phyloP scores from a whole-genome alignment of 1,140 invertebrate species.

The Probaryconus sp. region DNA sequence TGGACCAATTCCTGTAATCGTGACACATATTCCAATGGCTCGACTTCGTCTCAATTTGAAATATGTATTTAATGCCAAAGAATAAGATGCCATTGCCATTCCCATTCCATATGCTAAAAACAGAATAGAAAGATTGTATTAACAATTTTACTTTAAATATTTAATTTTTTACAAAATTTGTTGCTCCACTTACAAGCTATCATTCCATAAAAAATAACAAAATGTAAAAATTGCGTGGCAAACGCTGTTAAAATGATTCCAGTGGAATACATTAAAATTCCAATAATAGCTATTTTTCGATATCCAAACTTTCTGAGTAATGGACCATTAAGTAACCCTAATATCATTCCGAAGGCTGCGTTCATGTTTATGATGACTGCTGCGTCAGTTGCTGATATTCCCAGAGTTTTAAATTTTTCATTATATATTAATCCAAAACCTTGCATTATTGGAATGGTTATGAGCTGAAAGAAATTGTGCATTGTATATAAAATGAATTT shows the following conservation, averaged over 20 bases:
- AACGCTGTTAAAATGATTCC: slow-evolving; percentile 79
- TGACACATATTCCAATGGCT: slow-evolving; percentile 84
- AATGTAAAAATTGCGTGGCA: slow-evolving; percentile 77
- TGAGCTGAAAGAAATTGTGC: slow-evolving; percentile 77
- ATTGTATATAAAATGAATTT: no score
- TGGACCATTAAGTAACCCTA: slow-evolving; percentile 81
- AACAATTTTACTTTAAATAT: slow-evolving; percentile 20
- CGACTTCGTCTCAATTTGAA: slow-evolving; percentile 82
- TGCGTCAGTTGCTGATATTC: slow-evolving; percentile 79
- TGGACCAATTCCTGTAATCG: slow-evolving; percentile 85
- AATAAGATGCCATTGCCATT: slow-evolving; percentile 83
- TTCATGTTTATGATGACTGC: slow-evolving; percentile 81
- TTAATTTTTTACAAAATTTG: no score
- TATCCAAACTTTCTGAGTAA: slow-evolving; percentile 79
- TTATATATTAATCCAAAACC: slow-evolving; percentile 84
- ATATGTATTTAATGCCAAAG: slow-evolving; percentile 85
- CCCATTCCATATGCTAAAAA: slow-evolving; percentile 82
- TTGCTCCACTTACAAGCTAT: slow-evolving; percentile 83
- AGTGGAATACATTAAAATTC: slow-evolving; percentile 74
- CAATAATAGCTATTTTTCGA: slow-evolving; percentile 79
- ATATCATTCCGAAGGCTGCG: slow-evolving; percentile 81
- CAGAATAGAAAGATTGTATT: slow-evolving; percentile 17
- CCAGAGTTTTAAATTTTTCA: slow-evolving; percentile 80
- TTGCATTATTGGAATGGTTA: slow-evolving; percentile 80
- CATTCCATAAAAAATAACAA: slow-evolving; percentile 81